Percentiles rank a stretch among this genome's conserved stretches.
Conservation (phyloP, 2,113 vertebrate species). For the Rissa tridactyla region DNA sequence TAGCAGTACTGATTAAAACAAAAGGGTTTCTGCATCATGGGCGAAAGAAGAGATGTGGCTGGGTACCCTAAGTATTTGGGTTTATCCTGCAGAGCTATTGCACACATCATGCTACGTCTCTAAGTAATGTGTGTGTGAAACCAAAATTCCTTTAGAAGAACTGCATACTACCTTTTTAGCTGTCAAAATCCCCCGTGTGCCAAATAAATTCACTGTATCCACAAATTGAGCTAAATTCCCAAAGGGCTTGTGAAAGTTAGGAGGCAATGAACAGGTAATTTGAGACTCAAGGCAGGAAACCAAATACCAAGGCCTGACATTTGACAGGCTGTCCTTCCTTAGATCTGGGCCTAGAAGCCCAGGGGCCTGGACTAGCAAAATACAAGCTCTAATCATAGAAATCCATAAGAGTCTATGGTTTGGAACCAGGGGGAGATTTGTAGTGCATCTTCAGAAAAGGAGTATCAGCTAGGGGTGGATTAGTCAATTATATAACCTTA, state of each 20-base stretch:
- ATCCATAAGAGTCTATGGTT: not conserved
- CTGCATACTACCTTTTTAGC: not conserved
- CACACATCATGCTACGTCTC: rapidly evolving
- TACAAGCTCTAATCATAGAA: not conserved
- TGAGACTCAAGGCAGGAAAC: not conserved
- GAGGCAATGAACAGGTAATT: not conserved
- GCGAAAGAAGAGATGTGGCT: not conserved
- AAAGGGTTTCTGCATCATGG: not conserved
- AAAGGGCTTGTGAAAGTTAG: not conserved
- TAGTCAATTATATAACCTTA: not conserved
- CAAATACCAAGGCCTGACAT: not conserved
- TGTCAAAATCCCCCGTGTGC: not conserved
- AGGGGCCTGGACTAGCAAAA: not conserved
- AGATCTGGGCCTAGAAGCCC: not conserved
- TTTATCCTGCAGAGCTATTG: not conserved
- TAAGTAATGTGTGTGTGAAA: not conserved
- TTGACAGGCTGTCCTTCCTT: not conserved
- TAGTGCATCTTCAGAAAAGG: not conserved
- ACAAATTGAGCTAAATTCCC: not conserved
- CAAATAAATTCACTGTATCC: not conserved
- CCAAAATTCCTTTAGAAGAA: not conserved
- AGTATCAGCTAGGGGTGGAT: not conserved
- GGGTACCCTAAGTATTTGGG: not conserved
- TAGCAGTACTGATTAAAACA: not conserved
- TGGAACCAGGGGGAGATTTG: not conserved